phyloP scores from a whole-genome alignment of 1,140 invertebrate genomes.

The Luehdorfia chinensis region DNA sequence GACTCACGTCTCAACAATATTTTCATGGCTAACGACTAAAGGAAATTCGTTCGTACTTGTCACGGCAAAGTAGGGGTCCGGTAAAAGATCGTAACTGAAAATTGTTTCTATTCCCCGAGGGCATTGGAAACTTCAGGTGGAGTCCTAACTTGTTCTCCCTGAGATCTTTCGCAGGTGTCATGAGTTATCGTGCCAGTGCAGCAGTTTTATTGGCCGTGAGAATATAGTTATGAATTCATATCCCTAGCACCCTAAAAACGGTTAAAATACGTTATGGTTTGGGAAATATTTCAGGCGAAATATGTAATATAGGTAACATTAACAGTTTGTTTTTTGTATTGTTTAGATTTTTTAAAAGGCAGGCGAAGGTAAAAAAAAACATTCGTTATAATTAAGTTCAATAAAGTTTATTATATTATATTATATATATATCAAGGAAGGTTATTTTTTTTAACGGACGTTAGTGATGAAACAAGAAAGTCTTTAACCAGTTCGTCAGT shows the following conservation, averaged over 20 bases:
- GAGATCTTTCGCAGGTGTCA: constrained; percentile 50
- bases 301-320: background rate
- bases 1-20: constrained; percentile 40
- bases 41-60: constrained; percentile 41
- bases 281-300: constrained; percentile 1
- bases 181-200: constrained; percentile 46
- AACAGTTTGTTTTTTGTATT: constrained; percentile 7
- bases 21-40: constrained; percentile 41
- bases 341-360: no score
- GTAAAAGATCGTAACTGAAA: constrained; percentile 51
- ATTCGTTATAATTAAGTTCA: no score
- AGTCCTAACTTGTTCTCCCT: constrained; percentile 22
- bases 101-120: constrained; percentile 50
- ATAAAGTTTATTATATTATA: no score
- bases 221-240: constrained; percentile 22
- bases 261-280: constrained; percentile 9
- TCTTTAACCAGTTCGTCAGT: no score
- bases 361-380: no score
- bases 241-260: constrained; percentile 4
- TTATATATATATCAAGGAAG: no score
- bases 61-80: constrained; percentile 33
- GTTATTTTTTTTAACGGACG: no score
- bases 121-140: constrained; percentile 34
- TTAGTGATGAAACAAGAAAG: no score
- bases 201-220: constrained; percentile 45